Evolutionary conservation across 2,113 vertebrate genomes (phyloP), one percentile per base, ranked within the genome.

Genomic region (Amphiprion ocellaris): DNA sequence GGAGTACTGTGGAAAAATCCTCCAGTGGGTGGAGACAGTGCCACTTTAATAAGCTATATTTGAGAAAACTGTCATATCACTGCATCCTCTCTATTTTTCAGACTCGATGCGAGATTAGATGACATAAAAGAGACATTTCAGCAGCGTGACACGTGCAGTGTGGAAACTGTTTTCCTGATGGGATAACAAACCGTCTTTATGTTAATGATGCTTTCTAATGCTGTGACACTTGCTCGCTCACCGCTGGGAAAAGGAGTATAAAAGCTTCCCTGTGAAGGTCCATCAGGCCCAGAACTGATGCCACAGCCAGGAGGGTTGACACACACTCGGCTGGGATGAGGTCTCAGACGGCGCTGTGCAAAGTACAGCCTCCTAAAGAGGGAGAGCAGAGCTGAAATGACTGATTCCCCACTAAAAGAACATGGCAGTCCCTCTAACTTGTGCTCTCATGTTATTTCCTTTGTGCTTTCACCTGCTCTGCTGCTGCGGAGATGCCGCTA

Each of bases 261-360:
- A 82, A 99, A 96, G 87, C 91, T 95, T 90, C 98, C 97, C 86
- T 95, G 96, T 87, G 96, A 97, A 26, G 96, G 94, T 77, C 97
- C 97, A 0, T 98, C 96, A 0, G 96, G 95, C 65, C 96, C 96
- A 1, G 95, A 95, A 82, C 96, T 94, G 90, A 97, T 93, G 64
- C 96, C 93, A 14, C 98, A 99, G 77, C 97, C 97, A 0, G 97
- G 96, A 0, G 96, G 96, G 0, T 94, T 90, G 0, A 90, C 73
- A 19, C 98, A 99, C 83, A 99, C 95, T 1, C 96, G 93, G 74
- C 97, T 97, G 0, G 98, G 95, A 84, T 97, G 97, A 17, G 97
- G 98, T 12, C 96, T 96, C 85, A 95, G 95, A 63, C 91, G 95
- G 0, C 95, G 95, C 90, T 99, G 97, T 17, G 97, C 96, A 46